A percentile compares a stretch with the other conserved stretches of the same genome.
Conservation (phyloP, 2,888 invertebrate genomes). For the Pollenia angustigena region DNA sequence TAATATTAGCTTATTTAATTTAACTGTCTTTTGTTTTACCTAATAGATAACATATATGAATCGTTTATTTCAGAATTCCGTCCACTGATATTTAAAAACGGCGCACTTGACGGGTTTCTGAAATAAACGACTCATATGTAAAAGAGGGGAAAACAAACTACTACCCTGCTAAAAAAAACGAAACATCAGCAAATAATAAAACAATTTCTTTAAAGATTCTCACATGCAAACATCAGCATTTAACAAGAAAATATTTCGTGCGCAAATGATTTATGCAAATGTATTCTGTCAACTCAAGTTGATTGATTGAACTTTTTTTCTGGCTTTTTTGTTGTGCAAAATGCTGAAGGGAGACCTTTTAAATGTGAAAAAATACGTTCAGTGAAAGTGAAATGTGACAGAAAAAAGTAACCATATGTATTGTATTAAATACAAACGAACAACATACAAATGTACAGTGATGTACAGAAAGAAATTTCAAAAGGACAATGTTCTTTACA, state of each 20-base stretch:
- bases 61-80: too few relatives aligned
- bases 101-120: too few relatives aligned
- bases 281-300: constrained; percentile 64
- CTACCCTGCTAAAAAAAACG: neutral
- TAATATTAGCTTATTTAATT: too few relatives aligned
- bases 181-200: too few relatives aligned
- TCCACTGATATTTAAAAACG: too few relatives aligned
- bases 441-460: neutral
- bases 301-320: constrained; percentile 64
- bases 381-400: constrained; percentile 34
- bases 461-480: neutral
- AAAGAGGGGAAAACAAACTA: neutral
- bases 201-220: constrained; percentile 32
- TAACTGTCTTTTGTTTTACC: too few relatives aligned
- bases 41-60: too few relatives aligned
- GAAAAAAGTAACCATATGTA: neutral
- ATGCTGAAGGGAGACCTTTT: neutral
- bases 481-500: neutral
- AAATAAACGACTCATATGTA: neutral
- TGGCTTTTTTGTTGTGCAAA: neutral
- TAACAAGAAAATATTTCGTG: constrained; percentile 50
- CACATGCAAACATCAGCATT: constrained; percentile 55
- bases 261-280: constrained; percentile 66
- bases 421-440: neutral
- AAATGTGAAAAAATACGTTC: constrained; percentile 9